Base-by-base conservation (phyloP, 2,797 vertebrate genomes). In the Tapera naevia region DNA sequence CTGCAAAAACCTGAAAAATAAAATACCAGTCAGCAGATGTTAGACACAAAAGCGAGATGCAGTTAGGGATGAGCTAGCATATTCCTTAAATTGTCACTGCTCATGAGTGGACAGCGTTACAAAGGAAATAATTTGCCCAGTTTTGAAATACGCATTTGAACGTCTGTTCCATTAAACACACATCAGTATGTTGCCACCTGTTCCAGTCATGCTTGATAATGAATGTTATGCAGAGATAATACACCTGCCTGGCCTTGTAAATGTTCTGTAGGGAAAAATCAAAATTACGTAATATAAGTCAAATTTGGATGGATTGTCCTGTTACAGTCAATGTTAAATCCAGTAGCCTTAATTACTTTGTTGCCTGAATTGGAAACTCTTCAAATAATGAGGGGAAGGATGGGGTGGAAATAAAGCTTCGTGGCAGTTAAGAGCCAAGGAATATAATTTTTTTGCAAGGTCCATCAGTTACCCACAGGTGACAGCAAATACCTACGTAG, bases 191-290 rank as follows among this genome's bases (percentile, higher is more conserved):
- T 91, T 95, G 91, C 91, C 94, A 96, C 94, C 95, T 96, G 92
- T 95, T 96, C 92, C 91, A 97, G 94, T 95, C 95, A 94, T 78
- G 87, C 88, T 71, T 95, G 94, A 91, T 97, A 95, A 96, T 95
- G 91, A 94, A 94, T 83, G 62, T 81, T 95, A 80, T 95, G 80
- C 48, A 93, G 88, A 87, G 79, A 87, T 95, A 93, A 91, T 89
- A 73, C 46, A 94, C 85, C 78, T 93, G 86, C 89, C 89, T 93
- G 92, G 90, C 71, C 83, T 94, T 89, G 83, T 75, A 85, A 93
- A 92, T 91, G 76, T 73, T 96, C 93, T 94, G 64, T 50, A 93
- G 80, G 70, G 72, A 87, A 86, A 88, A 84, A 90, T 92, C 72
- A 95, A 86, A 94, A 96, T 94, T 94, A 93, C 89, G 84, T 82